Percentiles rank a stretch among this genome's conserved stretches.
These are phyloP conservation scores for Bombus confusus DNA, from an alignment of 1,140 invertebrate species.

Conservation along the genomic window DNA sequence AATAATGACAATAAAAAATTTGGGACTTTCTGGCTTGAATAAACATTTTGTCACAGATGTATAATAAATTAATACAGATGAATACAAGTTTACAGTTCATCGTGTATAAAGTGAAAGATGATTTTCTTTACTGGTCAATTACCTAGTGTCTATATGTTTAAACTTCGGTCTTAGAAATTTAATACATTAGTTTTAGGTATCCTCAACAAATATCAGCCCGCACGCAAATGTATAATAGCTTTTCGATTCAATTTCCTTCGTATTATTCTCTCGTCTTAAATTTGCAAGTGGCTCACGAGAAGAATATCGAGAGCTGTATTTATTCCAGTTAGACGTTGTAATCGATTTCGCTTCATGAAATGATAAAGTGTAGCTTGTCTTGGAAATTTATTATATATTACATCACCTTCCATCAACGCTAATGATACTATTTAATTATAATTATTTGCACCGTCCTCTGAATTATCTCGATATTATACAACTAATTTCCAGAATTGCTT, in stretches of 20 bases:
- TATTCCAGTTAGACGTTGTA: slow-evolving; percentile 24
- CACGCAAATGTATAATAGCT: slow-evolving; percentile 50
- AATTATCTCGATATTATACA: slow-evolving; percentile 43
- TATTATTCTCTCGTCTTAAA: slow-evolving; percentile 26
- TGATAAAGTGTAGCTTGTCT: slow-evolving; percentile 42
- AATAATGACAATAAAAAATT: slow-evolving; percentile 15
- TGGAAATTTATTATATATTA: slow-evolving; percentile 52
- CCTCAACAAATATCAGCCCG: slow-evolving; percentile 49
- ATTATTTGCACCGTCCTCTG: slow-evolving; percentile 49
- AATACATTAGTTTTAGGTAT: slow-evolving; percentile 21
- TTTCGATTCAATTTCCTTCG: slow-evolving; percentile 47
- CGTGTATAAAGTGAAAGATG: slow-evolving; percentile 31
- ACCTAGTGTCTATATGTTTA: slow-evolving; percentile 34
- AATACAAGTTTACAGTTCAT: background rate
- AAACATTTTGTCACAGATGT: slow-evolving; percentile 6
- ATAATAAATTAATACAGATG: slow-evolving; percentile 11
- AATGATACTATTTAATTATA: slow-evolving; percentile 27
- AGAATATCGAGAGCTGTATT: slow-evolving; percentile 48
- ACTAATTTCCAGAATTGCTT: slow-evolving; percentile 39
- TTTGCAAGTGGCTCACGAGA: slow-evolving; percentile 29
- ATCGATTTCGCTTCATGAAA: slow-evolving; percentile 26
- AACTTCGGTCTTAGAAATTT: slow-evolving; percentile 21
- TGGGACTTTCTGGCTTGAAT: slow-evolving; percentile 33
- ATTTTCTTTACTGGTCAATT: slow-evolving; percentile 24
- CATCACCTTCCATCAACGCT: slow-evolving; percentile 30